phyloP scores from a whole-genome alignment of 2,888 invertebrate genomes.

The Amiota communis region DNA sequence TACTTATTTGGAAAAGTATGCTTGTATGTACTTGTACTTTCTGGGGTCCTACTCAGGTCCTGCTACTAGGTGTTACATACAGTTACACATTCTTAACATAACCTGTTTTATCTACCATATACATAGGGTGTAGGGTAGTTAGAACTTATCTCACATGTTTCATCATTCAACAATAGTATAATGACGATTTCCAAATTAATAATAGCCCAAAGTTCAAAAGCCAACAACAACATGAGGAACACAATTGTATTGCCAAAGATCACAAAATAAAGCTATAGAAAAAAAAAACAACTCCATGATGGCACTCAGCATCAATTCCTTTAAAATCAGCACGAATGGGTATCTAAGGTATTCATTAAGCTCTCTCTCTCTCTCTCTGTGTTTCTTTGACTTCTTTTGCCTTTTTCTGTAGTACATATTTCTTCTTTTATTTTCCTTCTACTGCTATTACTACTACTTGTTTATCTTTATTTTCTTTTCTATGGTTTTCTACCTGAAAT shows the following conservation, averaged over 20 bases:
- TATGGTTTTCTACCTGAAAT: slow-evolving; percentile 27
- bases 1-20: no score
- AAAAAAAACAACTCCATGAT: not conserved
- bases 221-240: not conserved
- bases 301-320: slow-evolving; percentile 54
- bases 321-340: slow-evolving; percentile 52
- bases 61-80: no score
- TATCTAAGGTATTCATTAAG: slow-evolving; percentile 61
- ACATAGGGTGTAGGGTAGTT: no score
- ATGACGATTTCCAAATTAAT: not conserved
- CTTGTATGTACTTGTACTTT: no score
- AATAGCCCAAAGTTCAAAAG: not conserved
- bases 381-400: slow-evolving; percentile 15
- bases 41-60: no score
- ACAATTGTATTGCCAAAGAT: not conserved
- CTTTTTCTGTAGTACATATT: slow-evolving; percentile 31
- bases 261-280: not conserved
- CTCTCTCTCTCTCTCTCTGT: slow-evolving; percentile 24
- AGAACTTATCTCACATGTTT: slow-evolving; percentile 64
- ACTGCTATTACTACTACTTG: slow-evolving; percentile 27
- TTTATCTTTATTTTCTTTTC: slow-evolving; percentile 29
- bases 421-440: slow-evolving; percentile 12
- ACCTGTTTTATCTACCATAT: no score
- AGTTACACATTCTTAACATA: no score
- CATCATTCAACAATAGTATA: slow-evolving; percentile 50